Percentiles rank a stretch among this genome's conserved stretches.
Conservation (phyloP, 2,113 vertebrate species). For the Gambusia affinis region DNA sequence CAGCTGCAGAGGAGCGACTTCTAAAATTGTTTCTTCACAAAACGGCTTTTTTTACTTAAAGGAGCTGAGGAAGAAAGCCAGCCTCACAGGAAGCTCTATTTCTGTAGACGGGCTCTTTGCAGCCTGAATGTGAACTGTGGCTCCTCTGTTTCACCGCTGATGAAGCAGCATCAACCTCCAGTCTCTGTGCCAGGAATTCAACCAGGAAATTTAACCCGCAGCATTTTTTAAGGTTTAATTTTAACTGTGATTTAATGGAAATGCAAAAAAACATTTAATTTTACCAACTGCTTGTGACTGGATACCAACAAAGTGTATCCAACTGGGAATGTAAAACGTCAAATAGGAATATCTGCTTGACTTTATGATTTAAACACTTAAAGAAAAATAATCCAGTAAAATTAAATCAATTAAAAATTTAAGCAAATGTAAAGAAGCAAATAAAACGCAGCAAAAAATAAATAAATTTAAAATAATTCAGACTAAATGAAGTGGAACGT, state of each 20-base stretch:
- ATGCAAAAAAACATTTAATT: background rate
- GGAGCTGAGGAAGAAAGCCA: slow-evolving; percentile 4
- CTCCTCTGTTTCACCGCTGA: background rate
- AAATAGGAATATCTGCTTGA: too few relatives aligned
- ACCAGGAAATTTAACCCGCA: too few relatives aligned
- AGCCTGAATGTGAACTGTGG: background rate
- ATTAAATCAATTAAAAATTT: too few relatives aligned
- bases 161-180: background rate
- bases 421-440: too few relatives aligned
- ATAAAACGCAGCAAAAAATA: too few relatives aligned
- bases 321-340: too few relatives aligned
- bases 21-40: background rate
- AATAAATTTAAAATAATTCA: too few relatives aligned
- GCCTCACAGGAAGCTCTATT: background rate
- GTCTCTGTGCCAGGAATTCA: background rate
- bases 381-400: too few relatives aligned
- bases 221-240: background rate
- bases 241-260: background rate
- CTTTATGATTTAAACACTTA: too few relatives aligned
- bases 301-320: too few relatives aligned
- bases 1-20: background rate
- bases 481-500: too few relatives aligned
- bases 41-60: background rate
- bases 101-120: background rate
- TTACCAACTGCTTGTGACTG: too few relatives aligned